A percentile compares a stretch with the other conserved stretches of the same genome.
phyloP scores from a whole-genome alignment of 2,797 vertebrate genomes.

The Podarcis lilfordi region DNA sequence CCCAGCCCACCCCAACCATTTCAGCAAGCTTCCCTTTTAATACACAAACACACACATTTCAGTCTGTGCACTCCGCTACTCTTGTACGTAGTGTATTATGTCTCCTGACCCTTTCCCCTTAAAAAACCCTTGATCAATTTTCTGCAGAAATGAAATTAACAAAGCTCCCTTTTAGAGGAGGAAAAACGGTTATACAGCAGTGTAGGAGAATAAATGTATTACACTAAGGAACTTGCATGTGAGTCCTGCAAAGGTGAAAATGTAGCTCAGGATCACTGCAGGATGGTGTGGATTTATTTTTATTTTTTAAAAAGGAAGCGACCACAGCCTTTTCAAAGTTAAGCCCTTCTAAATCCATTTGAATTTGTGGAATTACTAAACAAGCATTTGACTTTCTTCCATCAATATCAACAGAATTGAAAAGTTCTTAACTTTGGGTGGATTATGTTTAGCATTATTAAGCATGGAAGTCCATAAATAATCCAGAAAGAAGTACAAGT shows the following conservation, averaged over 20 bases:
- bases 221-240: neutral
- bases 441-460: neutral
- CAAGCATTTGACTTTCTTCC: neutral
- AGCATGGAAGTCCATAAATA: neutral
- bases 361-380: neutral
- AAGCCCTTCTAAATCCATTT: neutral
- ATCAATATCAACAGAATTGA: neutral
- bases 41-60: neutral
- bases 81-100: neutral
- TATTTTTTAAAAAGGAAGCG: neutral
- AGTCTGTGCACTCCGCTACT: neutral
- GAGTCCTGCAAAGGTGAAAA: neutral
- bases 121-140: neutral
- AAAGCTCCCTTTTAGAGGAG: neutral
- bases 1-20: too few species aligned
- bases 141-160: neutral
- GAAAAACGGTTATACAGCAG: too few species aligned
- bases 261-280: neutral
- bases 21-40: neutral
- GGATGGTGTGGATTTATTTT: neutral
- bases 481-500: neutral
- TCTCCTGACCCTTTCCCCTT: neutral
- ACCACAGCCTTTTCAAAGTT: neutral
- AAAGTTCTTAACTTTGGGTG: neutral
- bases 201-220: neutral